These are phyloP conservation scores for Scaptomyza pallida DNA, from an alignment of 1,140 invertebrate species.

Conservation along the genomic window DNA sequence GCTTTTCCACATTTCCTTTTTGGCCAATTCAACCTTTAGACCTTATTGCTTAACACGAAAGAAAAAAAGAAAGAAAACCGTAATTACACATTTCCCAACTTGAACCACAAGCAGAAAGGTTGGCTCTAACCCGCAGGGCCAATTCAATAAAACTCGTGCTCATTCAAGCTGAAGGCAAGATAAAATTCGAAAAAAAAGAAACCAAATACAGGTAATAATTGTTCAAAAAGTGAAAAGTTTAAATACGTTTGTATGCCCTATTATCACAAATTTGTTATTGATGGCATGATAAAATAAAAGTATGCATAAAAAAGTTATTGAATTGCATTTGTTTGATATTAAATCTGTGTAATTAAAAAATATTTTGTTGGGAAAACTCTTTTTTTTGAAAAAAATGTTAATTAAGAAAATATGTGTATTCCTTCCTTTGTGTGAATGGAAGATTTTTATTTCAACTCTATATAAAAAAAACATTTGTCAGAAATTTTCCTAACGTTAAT, in stretches of 20 bases:
- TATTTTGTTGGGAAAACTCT: too few relatives aligned
- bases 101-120: slow-evolving; percentile 31
- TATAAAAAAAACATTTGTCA: too few relatives aligned
- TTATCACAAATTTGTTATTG: neutral
- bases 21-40: slow-evolving; percentile 2
- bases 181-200: slow-evolving; percentile 26
- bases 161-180: slow-evolving; percentile 41
- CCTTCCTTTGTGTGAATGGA: too few relatives aligned
- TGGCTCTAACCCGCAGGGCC: slow-evolving; percentile 2
- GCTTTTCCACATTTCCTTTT: slow-evolving; percentile 30
- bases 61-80: slow-evolving; percentile 9
- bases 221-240: slow-evolving; percentile 14
- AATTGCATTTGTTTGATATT: too few relatives aligned
- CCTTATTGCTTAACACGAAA: slow-evolving; percentile 7
- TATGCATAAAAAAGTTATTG: neutral
- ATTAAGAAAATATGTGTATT: too few relatives aligned
- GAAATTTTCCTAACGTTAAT: too few relatives aligned
- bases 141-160: slow-evolving; percentile 22
- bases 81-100: slow-evolving; percentile 65
- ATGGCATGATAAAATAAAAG: neutral
- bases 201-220: slow-evolving; percentile 40
- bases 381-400: too few relatives aligned
- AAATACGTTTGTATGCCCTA: slow-evolving; percentile 3
- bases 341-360: too few relatives aligned
- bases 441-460: too few relatives aligned